A percentile compares a stretch with the other conserved stretches of the same genome.
These are phyloP conservation scores for Ostrea denselamellosa DNA, from an alignment of 1,140 invertebrate species.

Conservation along the genomic window DNA sequence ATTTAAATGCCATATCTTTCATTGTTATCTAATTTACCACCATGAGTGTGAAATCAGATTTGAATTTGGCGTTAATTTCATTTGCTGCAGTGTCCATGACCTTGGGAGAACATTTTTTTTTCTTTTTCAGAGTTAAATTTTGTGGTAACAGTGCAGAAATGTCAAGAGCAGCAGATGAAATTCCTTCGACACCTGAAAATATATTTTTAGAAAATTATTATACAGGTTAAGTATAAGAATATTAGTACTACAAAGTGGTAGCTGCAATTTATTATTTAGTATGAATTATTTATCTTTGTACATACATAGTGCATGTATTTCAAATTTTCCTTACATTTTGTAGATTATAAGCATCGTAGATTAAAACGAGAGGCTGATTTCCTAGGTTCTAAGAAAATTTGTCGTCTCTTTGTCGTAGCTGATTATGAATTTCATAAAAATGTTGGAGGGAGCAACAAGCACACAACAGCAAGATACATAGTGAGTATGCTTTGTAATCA, in stretches of 20 bases:
- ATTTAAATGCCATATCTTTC: no score
- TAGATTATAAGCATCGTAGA: conserved; percentile 41
- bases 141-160: conserved; percentile 1
- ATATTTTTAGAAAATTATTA: conserved; percentile 39
- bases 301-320: background rate
- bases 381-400: conserved; percentile 36
- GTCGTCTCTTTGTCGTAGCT: conserved; percentile 50
- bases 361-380: conserved; percentile 41
- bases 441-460: conserved; percentile 47
- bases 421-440: conserved; percentile 55
- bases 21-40: no score
- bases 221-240: background rate
- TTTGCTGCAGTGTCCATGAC: no score
- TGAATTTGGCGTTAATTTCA: no score
- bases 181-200: conserved; percentile 23
- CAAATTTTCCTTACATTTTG: background rate
- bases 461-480: conserved; percentile 53
- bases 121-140: background rate
- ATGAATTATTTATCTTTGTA: no score
- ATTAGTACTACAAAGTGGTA: no score
- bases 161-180: conserved; percentile 11
- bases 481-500: conserved; percentile 31
- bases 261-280: no score
- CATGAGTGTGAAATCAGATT: no score
- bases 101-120: no score